Conservation (phyloP, 2,888 invertebrate species). For the Galeopsomyia nigrocyanea region DNA sequence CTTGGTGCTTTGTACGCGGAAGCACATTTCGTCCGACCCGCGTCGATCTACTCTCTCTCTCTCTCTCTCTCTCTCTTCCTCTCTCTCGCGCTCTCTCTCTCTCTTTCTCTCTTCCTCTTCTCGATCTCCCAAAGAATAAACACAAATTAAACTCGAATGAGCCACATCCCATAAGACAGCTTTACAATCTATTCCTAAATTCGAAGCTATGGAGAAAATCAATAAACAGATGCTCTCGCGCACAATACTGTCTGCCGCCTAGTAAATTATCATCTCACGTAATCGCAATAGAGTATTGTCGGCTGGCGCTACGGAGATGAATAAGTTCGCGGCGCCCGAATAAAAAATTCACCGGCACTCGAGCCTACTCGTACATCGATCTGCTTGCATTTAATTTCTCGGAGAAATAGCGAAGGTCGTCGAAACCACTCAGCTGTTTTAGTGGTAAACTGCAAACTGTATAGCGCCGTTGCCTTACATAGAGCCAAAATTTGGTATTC, state of each 20-base stretch:
- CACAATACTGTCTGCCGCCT: too few species aligned
- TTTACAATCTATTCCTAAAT: slow-evolving; percentile 6
- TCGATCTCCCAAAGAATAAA: slow-evolving; percentile 28
- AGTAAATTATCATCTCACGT: too few species aligned
- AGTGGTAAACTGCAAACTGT: neutral
- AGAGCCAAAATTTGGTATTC: neutral
- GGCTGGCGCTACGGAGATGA: too few species aligned
- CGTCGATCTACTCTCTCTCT: slow-evolving; percentile 9
- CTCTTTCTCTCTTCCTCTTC: too few species aligned
- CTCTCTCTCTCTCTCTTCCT: too few species aligned
- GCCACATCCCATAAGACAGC: slow-evolving; percentile 18
- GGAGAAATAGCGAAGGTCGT: neutral
- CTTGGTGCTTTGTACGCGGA: slow-evolving; percentile 16
- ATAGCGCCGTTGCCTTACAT: too few species aligned
- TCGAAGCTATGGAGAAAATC: neutral
- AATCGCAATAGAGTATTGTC: too few species aligned
- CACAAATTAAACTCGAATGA: slow-evolving; percentile 42
- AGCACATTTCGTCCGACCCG: slow-evolving; percentile 16
- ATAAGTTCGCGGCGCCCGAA: too few species aligned
- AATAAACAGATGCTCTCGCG: too few species aligned
- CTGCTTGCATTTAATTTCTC: neutral
- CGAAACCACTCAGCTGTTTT: neutral
- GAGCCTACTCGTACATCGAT: neutral
- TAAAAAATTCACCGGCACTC: too few species aligned
- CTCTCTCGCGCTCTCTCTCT: too few species aligned